Conservation (phyloP, 2,113 vertebrate species). For the Nettapus auritus region DNA sequence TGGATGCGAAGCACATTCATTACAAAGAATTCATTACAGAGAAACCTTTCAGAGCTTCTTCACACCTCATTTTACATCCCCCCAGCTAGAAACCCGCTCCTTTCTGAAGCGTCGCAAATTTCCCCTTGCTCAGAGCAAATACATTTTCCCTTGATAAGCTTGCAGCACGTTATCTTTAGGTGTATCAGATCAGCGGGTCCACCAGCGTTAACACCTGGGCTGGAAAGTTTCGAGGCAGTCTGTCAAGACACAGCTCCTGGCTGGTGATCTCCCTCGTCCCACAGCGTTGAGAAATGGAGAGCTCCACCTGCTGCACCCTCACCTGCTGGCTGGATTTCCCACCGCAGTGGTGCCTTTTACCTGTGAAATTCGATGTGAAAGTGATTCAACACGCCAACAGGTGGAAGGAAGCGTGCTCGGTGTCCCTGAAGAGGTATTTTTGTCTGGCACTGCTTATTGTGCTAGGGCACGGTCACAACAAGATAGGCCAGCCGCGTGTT, state of each 20-base stretch:
- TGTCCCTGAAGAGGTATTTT: background rate
- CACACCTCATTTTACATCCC: background rate
- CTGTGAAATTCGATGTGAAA: background rate
- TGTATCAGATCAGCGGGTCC: background rate
- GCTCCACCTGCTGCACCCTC: constrained; percentile 13
- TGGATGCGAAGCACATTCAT: background rate
- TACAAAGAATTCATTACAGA: accelerated
- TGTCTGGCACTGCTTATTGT: background rate
- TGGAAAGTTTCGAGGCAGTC: background rate
- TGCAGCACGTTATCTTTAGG: background rate
- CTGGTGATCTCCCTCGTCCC: background rate
- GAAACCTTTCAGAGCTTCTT: background rate
- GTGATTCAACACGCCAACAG: background rate
- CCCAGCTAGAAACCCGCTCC: background rate
- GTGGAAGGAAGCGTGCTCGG: background rate
- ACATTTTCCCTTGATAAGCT: background rate
- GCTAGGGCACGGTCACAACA: background rate
- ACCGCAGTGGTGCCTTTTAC: background rate
- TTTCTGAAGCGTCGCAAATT: background rate
- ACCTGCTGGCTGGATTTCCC: accelerated
- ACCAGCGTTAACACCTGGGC: background rate
- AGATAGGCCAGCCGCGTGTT: accelerated
- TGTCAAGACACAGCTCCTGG: background rate
- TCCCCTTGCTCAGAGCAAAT: background rate
- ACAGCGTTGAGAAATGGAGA: accelerated